Percentiles rank a stretch among this genome's conserved stretches.
These are phyloP conservation scores for Moxostoma hubbsi DNA, from an alignment of 2,797 vertebrate genomes.

Conservation along the genomic window DNA sequence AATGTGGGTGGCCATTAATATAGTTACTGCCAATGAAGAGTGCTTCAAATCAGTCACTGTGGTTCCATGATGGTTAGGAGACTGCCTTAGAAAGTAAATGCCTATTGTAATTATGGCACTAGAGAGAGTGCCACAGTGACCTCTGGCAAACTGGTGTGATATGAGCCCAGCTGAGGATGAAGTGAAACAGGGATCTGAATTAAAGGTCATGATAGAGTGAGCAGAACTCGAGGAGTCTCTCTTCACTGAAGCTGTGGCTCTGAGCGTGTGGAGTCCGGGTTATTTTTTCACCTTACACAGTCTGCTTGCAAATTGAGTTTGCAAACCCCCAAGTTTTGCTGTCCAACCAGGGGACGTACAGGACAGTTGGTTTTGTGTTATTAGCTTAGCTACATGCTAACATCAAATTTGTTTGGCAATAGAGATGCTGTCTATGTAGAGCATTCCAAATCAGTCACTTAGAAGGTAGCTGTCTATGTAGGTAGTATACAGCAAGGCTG, in stretches of 20 bases:
- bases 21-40: no score
- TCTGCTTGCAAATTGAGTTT: conserved; percentile 38
- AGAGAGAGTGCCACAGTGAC: neutral
- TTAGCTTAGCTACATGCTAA: no score
- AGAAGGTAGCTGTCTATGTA: neutral
- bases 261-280: conserved; percentile 29
- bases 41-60: no score
- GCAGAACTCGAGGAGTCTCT: neutral
- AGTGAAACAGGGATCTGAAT: conserved; percentile 32
- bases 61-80: no score
- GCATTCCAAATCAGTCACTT: neutral
- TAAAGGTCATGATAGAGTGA: conserved; percentile 35
- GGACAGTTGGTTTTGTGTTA: no score
- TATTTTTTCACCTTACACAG: conserved; percentile 33
- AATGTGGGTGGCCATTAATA: no score
- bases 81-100: no score
- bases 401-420: no score
- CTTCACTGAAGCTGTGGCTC: conserved; percentile 35
- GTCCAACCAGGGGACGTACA: no score
- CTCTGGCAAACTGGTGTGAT: conserved; percentile 21
- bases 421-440: neutral
- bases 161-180: conserved; percentile 16
- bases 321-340: no score
- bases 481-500: neutral
- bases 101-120: no score